These are phyloP conservation scores for Lepidocolaptes lacrymiger DNA, from an alignment of 2,797 vertebrate species.

Conservation along the genomic window DNA sequence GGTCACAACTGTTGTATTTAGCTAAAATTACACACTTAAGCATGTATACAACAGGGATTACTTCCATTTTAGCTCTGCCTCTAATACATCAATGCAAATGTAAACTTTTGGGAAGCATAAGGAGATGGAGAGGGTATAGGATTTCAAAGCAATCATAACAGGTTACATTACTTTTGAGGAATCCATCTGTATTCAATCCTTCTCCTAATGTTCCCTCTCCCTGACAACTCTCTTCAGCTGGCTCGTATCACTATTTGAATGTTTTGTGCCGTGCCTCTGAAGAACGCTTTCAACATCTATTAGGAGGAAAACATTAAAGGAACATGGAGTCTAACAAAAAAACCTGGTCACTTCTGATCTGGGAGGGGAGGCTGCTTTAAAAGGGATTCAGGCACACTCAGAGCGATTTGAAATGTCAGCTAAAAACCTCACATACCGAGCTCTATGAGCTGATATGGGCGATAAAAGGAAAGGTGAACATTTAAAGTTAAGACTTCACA, in stretches of 20 bases:
- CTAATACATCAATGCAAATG: slow-evolving; percentile 57
- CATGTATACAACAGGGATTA: slow-evolving; percentile 56
- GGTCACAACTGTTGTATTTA: slow-evolving; percentile 38
- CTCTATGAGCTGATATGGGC: slow-evolving; percentile 19
- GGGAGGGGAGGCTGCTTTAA: slow-evolving; percentile 61
- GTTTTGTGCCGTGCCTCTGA: slow-evolving; percentile 61
- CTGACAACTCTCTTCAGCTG: slow-evolving; percentile 73
- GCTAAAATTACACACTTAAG: slow-evolving; percentile 58
- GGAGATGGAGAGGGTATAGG: slow-evolving; percentile 56
- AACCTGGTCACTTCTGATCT: slow-evolving; percentile 53
- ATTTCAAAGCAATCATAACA: slow-evolving; percentile 73
- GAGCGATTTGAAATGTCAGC: slow-evolving; percentile 54
- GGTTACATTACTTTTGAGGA: slow-evolving; percentile 72
- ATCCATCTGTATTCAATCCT: slow-evolving; percentile 73
- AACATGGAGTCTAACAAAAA: slow-evolving; percentile 61
- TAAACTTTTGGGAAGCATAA: slow-evolving; percentile 52
- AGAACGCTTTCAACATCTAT: slow-evolving; percentile 69
- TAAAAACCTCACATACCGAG: slow-evolving; percentile 7
- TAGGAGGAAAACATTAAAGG: slow-evolving; percentile 67
- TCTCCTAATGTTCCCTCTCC: slow-evolving; percentile 55
- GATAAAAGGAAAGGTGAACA: slow-evolving; percentile 61
- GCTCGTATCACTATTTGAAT: slow-evolving; percentile 60
- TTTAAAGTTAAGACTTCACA: slow-evolving; percentile 62
- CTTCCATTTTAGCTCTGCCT: slow-evolving; percentile 54
- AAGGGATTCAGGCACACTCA: slow-evolving; percentile 40